These are phyloP conservation scores for Helicorthomorpha holstii DNA, from an alignment of 1,140 invertebrate genomes.

Conservation along the genomic window DNA sequence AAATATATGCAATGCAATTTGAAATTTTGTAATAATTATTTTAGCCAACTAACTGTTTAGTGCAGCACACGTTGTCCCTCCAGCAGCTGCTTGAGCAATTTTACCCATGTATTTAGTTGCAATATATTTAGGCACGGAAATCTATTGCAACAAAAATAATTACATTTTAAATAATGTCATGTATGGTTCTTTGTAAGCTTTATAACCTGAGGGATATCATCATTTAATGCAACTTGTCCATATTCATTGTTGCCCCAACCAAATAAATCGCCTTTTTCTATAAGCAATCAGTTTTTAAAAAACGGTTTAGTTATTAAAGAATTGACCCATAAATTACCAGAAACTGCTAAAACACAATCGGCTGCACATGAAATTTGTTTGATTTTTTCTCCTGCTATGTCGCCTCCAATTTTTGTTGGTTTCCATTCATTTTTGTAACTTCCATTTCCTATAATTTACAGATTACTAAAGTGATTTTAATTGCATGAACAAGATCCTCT, in stretches of 20 bases:
- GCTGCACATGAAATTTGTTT: conserved; percentile 21
- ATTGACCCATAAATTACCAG: conserved; percentile 51
- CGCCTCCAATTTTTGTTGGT: conserved; percentile 36
- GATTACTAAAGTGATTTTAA: neutral
- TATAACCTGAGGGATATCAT: no score
- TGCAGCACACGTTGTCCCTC: conserved; percentile 69
- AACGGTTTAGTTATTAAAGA: no score
- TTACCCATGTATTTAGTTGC: conserved; percentile 44
- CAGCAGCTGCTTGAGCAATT: conserved; percentile 62
- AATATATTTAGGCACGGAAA: conserved; percentile 46
- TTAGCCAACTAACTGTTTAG: conserved; percentile 43
- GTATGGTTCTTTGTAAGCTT: neutral
- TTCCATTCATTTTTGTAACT: conserved; percentile 7
- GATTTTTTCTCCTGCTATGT: conserved; percentile 46
- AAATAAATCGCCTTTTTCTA: conserved; percentile 81
- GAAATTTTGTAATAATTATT: neutral
- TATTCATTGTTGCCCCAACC: conserved; percentile 97
- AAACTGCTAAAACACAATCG: conserved; percentile 79
- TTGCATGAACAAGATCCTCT: conserved; percentile 20
- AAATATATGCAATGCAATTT: conserved; percentile 6
- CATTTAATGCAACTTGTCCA: no score
- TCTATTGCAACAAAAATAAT: conserved; percentile 19
- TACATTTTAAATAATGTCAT: neutral
- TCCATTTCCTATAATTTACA: conserved; percentile 16
- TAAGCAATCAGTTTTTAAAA: conserved; percentile 13